Evolutionary conservation across 1,140 invertebrate species (phyloP).

Genomic region (Trichonephila inaurata): DNA sequence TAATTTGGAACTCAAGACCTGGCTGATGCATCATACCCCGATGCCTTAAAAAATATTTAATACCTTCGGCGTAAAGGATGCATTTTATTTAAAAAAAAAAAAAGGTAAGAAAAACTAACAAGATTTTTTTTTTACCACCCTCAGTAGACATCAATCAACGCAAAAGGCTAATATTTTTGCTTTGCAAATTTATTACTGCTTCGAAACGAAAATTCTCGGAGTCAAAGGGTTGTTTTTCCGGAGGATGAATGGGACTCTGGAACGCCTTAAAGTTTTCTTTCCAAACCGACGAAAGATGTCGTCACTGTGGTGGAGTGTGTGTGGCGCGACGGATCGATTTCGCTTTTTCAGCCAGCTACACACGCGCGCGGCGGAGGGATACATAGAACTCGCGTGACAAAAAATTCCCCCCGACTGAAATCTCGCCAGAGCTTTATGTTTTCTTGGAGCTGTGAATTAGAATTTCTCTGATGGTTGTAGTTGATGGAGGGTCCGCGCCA

Average conservation of each 20-base stretch:
- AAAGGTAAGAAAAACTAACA: too few species aligned
- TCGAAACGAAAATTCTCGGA: neutral
- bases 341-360: constrained; percentile 72
- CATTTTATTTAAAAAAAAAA: neutral
- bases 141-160: neutral
- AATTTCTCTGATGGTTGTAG: constrained; percentile 25
- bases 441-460: constrained; percentile 62
- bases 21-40: neutral
- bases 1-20: constrained; percentile 38
- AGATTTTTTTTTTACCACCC: neutral
- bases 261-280: constrained; percentile 40
- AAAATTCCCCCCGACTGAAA: constrained; percentile 50
- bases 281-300: constrained; percentile 69
- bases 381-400: constrained; percentile 68
- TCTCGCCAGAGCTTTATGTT: constrained; percentile 69
- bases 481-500: constrained; percentile 23
- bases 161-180: neutral
- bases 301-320: constrained; percentile 66
- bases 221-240: neutral
- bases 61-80: neutral
- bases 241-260: constrained; percentile 10
- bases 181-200: neutral
- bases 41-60: neutral
- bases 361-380: constrained; percentile 64
- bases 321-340: constrained; percentile 64